Conservation (phyloP, 2,888 invertebrate genomes). For the Lymantria dispar region DNA sequence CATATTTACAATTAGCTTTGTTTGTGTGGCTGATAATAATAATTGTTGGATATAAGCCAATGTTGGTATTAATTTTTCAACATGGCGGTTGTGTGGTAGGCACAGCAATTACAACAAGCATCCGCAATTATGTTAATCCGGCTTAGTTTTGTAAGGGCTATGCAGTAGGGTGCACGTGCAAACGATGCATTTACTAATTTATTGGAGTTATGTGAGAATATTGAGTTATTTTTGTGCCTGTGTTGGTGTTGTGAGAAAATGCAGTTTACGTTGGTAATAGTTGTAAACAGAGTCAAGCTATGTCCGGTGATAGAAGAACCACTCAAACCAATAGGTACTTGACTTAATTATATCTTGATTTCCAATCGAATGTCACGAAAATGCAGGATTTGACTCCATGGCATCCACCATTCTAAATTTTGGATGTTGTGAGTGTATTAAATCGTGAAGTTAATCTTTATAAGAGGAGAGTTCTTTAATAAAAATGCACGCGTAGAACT, state of each 20-base stretch:
- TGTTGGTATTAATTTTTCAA: conserved; percentile 66
- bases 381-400: too few relatives aligned
- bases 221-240: conserved; percentile 48
- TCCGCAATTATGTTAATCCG: conserved; percentile 72
- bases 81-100: conserved; percentile 51
- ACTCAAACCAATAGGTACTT: conserved; percentile 63
- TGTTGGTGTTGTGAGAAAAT: conserved; percentile 59
- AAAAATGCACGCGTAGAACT: too few relatives aligned
- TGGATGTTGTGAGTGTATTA: too few relatives aligned
- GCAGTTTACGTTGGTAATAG: conserved; percentile 78
- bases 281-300: conserved; percentile 74
- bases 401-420: too few relatives aligned
- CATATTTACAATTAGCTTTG: conserved; percentile 75
- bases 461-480: too few relatives aligned
- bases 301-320: conserved; percentile 69
- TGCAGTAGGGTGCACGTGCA: conserved; percentile 64
- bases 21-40: conserved; percentile 67
- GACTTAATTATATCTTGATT: too few relatives aligned
- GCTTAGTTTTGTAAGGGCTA: conserved; percentile 70
- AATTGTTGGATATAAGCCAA: conserved; percentile 63
- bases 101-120: conserved; percentile 63
- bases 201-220: conserved; percentile 60
- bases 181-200: conserved; percentile 68
- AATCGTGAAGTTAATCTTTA: too few relatives aligned
- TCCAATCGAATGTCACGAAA: too few relatives aligned